A percentile compares a stretch with the other conserved stretches of the same genome.
phyloP scores from a whole-genome alignment of 2,113 vertebrate genomes.

The Strigops habroptila region DNA sequence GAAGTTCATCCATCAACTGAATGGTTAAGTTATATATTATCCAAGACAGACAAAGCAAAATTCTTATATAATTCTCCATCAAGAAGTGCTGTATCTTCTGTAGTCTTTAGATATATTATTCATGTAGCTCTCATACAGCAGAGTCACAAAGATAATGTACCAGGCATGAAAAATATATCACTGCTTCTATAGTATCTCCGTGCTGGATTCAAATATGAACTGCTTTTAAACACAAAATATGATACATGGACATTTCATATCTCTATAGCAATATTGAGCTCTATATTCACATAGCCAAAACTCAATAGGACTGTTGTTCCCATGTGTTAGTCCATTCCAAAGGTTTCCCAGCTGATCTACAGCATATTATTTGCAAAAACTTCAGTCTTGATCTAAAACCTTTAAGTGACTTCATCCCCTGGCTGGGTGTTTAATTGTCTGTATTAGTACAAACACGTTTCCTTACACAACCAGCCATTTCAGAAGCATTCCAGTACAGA shows the following conservation, averaged over 20 bases:
- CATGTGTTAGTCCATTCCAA: background rate
- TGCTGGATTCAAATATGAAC: background rate
- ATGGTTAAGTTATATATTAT: background rate
- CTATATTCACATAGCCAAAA: background rate
- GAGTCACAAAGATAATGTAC: background rate
- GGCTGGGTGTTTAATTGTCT: background rate
- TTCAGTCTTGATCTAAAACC: background rate
- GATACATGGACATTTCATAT: background rate
- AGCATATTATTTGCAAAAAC: background rate
- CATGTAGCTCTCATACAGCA: background rate
- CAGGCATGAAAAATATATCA: background rate
- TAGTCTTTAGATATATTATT: background rate
- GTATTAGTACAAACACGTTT: background rate
- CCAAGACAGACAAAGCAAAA: slow-evolving; percentile 12
- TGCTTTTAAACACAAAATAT: background rate
- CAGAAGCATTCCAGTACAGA: background rate
- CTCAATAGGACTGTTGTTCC: background rate
- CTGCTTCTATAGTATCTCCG: background rate
- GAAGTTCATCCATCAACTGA: slow-evolving; percentile 40
- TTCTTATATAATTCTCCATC: background rate
- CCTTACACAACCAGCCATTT: background rate
- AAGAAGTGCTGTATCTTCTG: background rate
- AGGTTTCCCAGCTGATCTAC: background rate
- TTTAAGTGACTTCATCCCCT: background rate
- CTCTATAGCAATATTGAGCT: background rate